Evolutionary conservation across 2,797 vertebrate species (phyloP), one percentile per base, ranked within the genome.

Genomic region (Mus minutoides): DNA sequence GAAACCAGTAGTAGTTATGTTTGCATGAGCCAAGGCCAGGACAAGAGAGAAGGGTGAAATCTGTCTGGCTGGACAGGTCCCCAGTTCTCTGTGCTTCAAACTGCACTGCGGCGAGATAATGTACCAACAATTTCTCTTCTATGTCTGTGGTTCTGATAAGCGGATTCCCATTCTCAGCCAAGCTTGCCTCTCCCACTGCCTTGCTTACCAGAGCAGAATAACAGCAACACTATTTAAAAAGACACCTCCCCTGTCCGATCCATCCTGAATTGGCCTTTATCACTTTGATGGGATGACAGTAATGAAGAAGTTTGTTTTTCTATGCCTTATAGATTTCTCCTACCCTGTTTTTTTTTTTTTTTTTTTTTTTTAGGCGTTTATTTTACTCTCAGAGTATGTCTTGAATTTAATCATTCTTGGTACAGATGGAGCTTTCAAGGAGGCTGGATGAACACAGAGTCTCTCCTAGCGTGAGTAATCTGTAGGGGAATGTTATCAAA

Each of bases 391-490:
- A 37, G 91, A 95, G 67, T 88, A 86, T 94, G 77, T 90, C 43
- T 92, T 62, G 75, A 95, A 89, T 90, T 95, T 84, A 85, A 88
- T 96, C 24, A 73, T 94, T 95, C 91, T 94, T 84, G 83, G 56
- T 77, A 76, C 93, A 69, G 52, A 97, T 90, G 84, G 75, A 82
- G 49, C 92, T 94, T 95, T 96, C 91, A 95, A 97, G 94, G 95
- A 91, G 87, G 90, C 60, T 89, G 79, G 91, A 94, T 94, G 87
- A 96, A 91, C 79, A 69, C 58, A 94, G 94, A 95, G 78, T 73
- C 49, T 83, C 90, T 96, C 75, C 46, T 91, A 80, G 94, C 97
- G 80, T 69, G 94, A 96, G 87, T 54, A 82, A 93, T 88, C 75
- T 91, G 56, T 37, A 46, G 86, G 21, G 77, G 83, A 93, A 94